phyloP scores from a whole-genome alignment of 1,140 invertebrate species.

The Drosophila elegans region DNA sequence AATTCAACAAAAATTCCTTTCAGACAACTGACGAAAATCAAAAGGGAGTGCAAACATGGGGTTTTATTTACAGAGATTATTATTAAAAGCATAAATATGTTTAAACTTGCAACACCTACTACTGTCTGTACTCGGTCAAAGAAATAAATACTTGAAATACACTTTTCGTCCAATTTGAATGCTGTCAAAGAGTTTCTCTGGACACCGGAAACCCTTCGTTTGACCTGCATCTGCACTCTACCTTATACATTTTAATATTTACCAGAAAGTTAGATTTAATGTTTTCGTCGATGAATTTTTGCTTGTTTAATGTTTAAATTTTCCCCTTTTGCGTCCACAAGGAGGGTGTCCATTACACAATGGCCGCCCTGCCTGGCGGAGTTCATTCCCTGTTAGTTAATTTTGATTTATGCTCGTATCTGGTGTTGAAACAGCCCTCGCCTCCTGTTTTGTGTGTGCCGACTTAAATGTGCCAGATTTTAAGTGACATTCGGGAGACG shows the following conservation, averaged over 20 bases:
- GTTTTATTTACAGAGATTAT: not conserved
- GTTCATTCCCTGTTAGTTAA: conserved; percentile 44
- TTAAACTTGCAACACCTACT: conserved; percentile 2
- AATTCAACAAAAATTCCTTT: conserved; percentile 4
- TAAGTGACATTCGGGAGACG: conserved; percentile 78
- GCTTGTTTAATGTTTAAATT: conserved; percentile 26
- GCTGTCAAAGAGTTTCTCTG: conserved; percentile 15
- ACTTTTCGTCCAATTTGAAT: not conserved
- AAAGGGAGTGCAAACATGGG: not conserved
- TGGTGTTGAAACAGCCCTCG: conserved; percentile 44
- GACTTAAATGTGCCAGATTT: conserved; percentile 78
- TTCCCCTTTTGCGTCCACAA: conserved; percentile 1
- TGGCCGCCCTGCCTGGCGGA: conserved; percentile 1
- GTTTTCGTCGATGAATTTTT: conserved; percentile 23
- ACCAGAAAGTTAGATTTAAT: conserved; percentile 10
- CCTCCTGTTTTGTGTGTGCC: conserved; percentile 16
- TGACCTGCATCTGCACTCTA: not conserved
- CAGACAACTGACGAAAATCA: conserved; percentile 2
- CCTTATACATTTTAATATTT: conserved; percentile 31
- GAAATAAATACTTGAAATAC: conserved; percentile 1
- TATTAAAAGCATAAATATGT: conserved; percentile 7
- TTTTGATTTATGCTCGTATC: conserved; percentile 54
- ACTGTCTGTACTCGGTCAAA: not conserved
- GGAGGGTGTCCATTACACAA: conserved; percentile 47
- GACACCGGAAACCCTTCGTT: conserved; percentile 12